phyloP scores from a whole-genome alignment of 2,888 invertebrate genomes.

The Lysandra coridon region DNA sequence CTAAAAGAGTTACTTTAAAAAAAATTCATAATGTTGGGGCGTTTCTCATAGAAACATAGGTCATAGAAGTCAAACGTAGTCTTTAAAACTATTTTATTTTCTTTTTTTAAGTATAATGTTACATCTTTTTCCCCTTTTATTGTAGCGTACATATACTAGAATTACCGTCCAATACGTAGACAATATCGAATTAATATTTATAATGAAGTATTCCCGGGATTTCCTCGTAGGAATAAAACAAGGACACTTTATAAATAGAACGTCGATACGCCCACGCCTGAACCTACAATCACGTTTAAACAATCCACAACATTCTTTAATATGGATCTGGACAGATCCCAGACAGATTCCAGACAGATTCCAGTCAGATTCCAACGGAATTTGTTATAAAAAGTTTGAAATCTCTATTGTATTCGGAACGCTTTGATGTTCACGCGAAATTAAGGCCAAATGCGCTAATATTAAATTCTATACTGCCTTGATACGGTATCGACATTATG shows the following conservation, averaged over 20 bases:
- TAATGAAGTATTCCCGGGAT: neutral
- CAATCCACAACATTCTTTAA: neutral
- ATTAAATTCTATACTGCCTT: neutral
- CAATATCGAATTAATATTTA: constrained; percentile 12
- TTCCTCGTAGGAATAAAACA: neutral
- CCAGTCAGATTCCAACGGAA: neutral
- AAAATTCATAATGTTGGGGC: no score
- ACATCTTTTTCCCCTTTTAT: neutral
- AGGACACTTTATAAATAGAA: constrained; percentile 22
- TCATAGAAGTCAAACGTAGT: no score
- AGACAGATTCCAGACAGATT: neutral
- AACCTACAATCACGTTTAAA: neutral
- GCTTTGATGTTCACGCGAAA: constrained; percentile 3
- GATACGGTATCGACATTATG: neutral
- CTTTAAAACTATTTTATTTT: no score
- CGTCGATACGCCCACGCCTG: constrained; percentile 18
- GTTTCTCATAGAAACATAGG: no score
- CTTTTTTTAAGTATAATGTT: neutral
- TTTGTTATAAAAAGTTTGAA: neutral
- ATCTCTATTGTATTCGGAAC: neutral
- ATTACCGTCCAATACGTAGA: neutral
- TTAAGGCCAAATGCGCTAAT: neutral
- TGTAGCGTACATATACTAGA: neutral
- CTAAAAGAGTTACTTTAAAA: no score
- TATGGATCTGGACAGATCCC: neutral